Percentiles rank a stretch among this genome's conserved stretches.
Evolutionary conservation across 2,888 invertebrate genomes (phyloP).

Genomic region (Idaea straminata): DNA sequence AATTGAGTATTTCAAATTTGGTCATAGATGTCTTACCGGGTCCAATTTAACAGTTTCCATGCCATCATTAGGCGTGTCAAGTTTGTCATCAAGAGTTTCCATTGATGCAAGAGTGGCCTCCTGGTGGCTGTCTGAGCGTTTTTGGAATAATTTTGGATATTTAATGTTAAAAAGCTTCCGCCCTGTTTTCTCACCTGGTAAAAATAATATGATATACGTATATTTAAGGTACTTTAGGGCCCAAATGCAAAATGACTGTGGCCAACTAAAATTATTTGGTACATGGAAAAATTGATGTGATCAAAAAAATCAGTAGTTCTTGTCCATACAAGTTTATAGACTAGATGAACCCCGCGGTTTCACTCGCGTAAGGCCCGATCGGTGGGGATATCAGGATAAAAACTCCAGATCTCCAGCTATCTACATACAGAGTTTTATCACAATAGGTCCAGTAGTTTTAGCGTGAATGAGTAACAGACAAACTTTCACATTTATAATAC

Average conservation of each 20-base stretch:
- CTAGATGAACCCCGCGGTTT: not conserved
- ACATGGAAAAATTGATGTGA: no score
- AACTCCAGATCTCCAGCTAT: not conserved
- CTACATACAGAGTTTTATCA: no score
- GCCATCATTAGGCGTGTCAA: slow-evolving; percentile 85
- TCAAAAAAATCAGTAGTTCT: no score
- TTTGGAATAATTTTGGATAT: slow-evolving; percentile 79
- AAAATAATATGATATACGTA: not conserved
- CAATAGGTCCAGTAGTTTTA: no score
- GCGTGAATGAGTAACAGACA: no score
- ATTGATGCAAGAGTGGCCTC: slow-evolving; percentile 89
- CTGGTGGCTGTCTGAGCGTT: slow-evolving; percentile 74
- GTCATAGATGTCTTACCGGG: slow-evolving; percentile 49
- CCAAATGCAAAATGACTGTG: not conserved
- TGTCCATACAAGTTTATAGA: no score
- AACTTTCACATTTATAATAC: no score
- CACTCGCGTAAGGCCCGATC: no score
- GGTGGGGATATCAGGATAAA: not conserved
- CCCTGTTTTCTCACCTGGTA: slow-evolving; percentile 40
- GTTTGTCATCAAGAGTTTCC: slow-evolving; percentile 89
- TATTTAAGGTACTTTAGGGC: not conserved
- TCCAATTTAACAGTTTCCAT: slow-evolving; percentile 87
- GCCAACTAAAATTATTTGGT: no score
- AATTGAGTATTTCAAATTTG: no score
- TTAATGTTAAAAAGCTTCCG: slow-evolving; percentile 53